Evolutionary conservation across 2,888 invertebrate genomes (phyloP).

Genomic region (Teleogryllus oceanicus): DNA sequence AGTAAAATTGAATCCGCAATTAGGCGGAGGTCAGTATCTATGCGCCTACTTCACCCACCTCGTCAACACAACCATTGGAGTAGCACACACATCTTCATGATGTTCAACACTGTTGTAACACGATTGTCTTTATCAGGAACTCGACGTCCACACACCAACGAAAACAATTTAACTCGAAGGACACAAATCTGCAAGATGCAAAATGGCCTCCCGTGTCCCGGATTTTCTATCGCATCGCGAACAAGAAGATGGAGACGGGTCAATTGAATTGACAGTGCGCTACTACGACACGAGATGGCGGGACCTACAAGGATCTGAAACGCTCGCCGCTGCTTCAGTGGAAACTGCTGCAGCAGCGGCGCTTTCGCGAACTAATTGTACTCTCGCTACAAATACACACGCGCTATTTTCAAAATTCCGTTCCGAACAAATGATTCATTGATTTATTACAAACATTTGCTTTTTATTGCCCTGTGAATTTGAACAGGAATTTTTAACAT

Average conservation of each 20-base stretch:
- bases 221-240: constrained; percentile 42
- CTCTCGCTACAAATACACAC: background rate
- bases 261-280: constrained; percentile 40
- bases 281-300: background rate
- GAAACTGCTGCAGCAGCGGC: constrained; percentile 29
- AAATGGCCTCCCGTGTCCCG: constrained; percentile 41
- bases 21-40: constrained; percentile 38
- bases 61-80: constrained; percentile 38
- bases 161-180: constrained; percentile 34
- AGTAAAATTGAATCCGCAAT: constrained; percentile 31
- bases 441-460: no score
- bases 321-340: constrained; percentile 28
- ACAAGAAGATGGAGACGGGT: constrained; percentile 41
- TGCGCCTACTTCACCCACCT: constrained; percentile 36
- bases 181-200: constrained; percentile 38
- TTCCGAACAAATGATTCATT: no score
- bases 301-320: constrained; percentile 35
- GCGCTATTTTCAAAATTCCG: no score
- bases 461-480: no score
- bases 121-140: constrained; percentile 32
- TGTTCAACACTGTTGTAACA: constrained; percentile 27
- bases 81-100: constrained; percentile 35
- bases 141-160: constrained; percentile 29
- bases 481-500: no score
- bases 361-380: constrained; percentile 5